Evolutionary conservation across 2,888 invertebrate genomes (phyloP).

Genomic region (Monopis laevigella): DNA sequence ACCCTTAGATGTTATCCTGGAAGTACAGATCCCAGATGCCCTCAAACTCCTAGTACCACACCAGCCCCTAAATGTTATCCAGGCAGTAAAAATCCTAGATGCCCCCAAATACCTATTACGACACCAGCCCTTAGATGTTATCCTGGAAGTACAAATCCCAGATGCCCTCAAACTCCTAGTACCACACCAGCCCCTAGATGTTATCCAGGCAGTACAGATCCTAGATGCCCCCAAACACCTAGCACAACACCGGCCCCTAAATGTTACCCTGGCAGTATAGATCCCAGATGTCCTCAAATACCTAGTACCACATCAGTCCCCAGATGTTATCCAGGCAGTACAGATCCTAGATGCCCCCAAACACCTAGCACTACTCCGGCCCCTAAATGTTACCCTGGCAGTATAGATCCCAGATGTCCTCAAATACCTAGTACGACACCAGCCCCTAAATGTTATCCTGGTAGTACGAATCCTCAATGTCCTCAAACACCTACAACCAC

Average conservation of each 20-base stretch:
- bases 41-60: slow-evolving; percentile 28
- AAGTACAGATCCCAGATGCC: slow-evolving; percentile 26
- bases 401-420: slow-evolving; percentile 31
- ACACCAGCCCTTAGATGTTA: slow-evolving; percentile 23
- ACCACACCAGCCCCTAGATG: slow-evolving; percentile 20
- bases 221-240: slow-evolving; percentile 29
- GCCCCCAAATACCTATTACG: slow-evolving; percentile 23
- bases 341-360: slow-evolving; percentile 24
- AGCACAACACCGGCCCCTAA: slow-evolving; percentile 21
- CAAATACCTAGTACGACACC: no score
- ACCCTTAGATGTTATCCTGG: slow-evolving; percentile 24
- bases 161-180: slow-evolving; percentile 21
- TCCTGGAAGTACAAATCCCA: slow-evolving; percentile 26
- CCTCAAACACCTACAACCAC: slow-evolving; percentile 26
- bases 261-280: slow-evolving; percentile 34
- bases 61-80: slow-evolving; percentile 35
- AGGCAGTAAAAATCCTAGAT: slow-evolving; percentile 30
- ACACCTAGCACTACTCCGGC: slow-evolving; percentile 24
- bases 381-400: slow-evolving; percentile 27
- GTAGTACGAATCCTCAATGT: slow-evolving; percentile 40
- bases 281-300: slow-evolving; percentile 38
- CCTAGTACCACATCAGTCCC: slow-evolving; percentile 33
- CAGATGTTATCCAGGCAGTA: slow-evolving; percentile 22
- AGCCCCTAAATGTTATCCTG: slow-evolving; percentile 29
- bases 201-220: slow-evolving; percentile 23